Percentiles rank a stretch among this genome's conserved stretches.
Conservation (phyloP, 1,140 invertebrate genomes). For the Hypsibius dujardini region DNA sequence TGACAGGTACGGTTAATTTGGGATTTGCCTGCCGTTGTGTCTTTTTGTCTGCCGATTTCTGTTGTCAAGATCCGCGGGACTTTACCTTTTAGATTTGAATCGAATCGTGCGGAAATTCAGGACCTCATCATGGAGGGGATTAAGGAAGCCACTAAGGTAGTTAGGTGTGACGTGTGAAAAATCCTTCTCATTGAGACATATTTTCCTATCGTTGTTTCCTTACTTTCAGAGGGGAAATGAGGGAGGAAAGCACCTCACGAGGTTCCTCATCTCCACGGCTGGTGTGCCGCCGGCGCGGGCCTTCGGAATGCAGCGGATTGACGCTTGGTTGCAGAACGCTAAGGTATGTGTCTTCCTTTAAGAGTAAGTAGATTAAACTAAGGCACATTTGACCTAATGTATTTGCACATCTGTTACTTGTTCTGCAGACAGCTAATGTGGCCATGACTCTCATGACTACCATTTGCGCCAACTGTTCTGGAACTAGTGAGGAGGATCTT, state of each 20-base stretch:
- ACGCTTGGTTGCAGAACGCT: background rate
- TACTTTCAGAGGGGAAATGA: conserved; percentile 9
- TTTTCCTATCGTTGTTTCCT: too few species aligned
- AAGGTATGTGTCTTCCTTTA: background rate
- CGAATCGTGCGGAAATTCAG: background rate
- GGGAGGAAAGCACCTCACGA: background rate
- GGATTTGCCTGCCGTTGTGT: too few species aligned
- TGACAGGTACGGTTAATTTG: too few species aligned
- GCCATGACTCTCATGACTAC: background rate
- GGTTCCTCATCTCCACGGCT: background rate
- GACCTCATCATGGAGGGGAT: background rate
- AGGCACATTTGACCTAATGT: too few species aligned
- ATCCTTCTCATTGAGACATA: too few species aligned
- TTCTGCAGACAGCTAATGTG: background rate
- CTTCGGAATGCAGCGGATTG: background rate
- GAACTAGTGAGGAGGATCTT: background rate
- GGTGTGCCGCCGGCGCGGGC: background rate
- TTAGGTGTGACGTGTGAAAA: too few species aligned
- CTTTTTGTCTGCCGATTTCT: too few species aligned
- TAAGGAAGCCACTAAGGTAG: conserved; percentile 4
- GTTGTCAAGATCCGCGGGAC: too few species aligned
- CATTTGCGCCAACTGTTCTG: background rate
- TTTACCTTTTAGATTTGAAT: too few species aligned
- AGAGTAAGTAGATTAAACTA: background rate
- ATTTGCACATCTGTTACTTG: background rate